Conservation (phyloP, 2,797 vertebrate species). For the Leucoraja ocellata region DNA sequence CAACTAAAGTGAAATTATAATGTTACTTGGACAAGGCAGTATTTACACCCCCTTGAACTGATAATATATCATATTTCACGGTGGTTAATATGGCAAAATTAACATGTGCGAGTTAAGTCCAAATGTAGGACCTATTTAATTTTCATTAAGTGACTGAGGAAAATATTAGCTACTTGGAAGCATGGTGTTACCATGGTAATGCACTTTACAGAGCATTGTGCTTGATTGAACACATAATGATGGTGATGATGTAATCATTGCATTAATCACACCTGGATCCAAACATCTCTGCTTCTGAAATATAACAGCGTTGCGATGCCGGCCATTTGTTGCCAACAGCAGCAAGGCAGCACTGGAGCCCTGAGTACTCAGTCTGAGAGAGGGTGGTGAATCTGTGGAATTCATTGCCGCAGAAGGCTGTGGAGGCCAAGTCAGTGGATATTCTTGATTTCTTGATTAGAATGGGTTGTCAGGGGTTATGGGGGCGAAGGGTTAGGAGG, state of each 20-base stretch:
- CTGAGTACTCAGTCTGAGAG: too few relatives aligned
- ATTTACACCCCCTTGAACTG: background rate
- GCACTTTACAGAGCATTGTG: background rate
- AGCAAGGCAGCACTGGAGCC: background rate
- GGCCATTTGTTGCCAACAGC: background rate
- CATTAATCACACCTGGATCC: slow-evolving; percentile 22
- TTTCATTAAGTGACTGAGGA: slow-evolving; percentile 10
- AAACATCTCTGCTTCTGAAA: slow-evolving; percentile 5
- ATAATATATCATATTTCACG: background rate
- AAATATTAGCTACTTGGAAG: slow-evolving; percentile 32
- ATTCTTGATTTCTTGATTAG: too few relatives aligned
- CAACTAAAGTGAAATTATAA: background rate
- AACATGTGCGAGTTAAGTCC: slow-evolving; percentile 22
- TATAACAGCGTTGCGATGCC: background rate
- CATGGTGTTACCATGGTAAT: slow-evolving; percentile 23
- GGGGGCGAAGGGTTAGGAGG: too few relatives aligned
- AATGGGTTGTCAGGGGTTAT: too few relatives aligned
- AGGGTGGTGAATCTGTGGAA: too few relatives aligned
- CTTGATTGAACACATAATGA: background rate
- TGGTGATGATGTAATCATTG: background rate
- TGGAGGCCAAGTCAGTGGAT: too few relatives aligned
- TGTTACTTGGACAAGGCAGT: background rate
- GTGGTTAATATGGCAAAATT: slow-evolving; percentile 20
- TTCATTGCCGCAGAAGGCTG: too few relatives aligned
- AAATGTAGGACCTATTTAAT: slow-evolving; percentile 33